A percentile compares a stretch with the other conserved stretches of the same genome.
Evolutionary conservation across 2,113 vertebrate species (phyloP).

Genomic region (Chrysochloris asiatica): DNA sequence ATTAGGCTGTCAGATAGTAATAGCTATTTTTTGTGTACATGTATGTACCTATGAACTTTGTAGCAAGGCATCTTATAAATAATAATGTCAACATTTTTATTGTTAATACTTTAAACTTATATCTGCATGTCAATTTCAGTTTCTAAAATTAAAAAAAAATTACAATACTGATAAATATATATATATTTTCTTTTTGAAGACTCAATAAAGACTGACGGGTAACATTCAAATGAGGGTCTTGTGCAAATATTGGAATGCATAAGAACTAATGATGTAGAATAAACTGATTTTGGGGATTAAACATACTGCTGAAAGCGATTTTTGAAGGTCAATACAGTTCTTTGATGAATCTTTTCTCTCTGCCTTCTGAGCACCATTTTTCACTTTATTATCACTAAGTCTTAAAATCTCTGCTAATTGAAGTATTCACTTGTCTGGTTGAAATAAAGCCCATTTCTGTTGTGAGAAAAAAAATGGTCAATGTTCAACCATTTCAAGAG

Average conservation of each 20-base stretch:
- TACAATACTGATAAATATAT: no score
- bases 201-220: not conserved
- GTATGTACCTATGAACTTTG: constrained; percentile 46
- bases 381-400: no score
- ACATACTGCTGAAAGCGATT: no score
- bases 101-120: constrained; percentile 68
- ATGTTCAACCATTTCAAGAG: not conserved
- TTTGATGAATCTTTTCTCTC: no score
- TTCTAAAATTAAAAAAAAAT: no score
- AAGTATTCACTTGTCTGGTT: no score
- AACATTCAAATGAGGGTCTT: not conserved
- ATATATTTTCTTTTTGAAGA: not conserved
- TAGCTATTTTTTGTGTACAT: constrained; percentile 43
- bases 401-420: no score
- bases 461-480: not conserved
- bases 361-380: no score
- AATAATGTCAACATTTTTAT: constrained; percentile 46
- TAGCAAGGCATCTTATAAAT: constrained; percentile 53
- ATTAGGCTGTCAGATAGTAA: no score
- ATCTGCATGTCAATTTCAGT: constrained; percentile 62
- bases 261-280: not conserved
- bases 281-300: no score
- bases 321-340: no score
- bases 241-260: not conserved
- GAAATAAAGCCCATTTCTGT: no score